Percentiles rank a stretch among this genome's conserved stretches.
Conservation (phyloP, 2,113 vertebrate genomes). For the Okapia johnstoni region DNA sequence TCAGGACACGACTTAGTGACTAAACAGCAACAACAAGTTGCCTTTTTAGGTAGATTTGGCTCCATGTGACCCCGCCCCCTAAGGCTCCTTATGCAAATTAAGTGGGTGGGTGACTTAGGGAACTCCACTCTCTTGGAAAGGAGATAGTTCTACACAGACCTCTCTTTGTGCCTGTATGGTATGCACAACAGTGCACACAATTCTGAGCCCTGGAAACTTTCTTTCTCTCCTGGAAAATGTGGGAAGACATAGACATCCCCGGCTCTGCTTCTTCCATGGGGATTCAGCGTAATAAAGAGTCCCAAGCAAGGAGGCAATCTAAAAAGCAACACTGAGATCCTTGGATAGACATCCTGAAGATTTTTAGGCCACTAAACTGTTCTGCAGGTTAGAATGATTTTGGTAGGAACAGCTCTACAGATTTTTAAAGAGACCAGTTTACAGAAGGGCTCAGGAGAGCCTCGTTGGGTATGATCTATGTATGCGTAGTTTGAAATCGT, state of each 20-base stretch:
- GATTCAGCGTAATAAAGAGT: background rate
- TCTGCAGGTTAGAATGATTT: background rate
- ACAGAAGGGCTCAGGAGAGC: background rate
- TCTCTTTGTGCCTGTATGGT: rapidly evolving
- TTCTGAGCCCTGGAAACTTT: too few species aligned
- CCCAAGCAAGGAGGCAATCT: background rate
- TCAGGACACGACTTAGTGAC: background rate
- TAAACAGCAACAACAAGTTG: background rate
- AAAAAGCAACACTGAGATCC: background rate
- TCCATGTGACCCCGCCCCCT: rapidly evolving
- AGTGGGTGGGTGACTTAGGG: background rate
- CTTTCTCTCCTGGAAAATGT: background rate
- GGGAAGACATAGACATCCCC: rapidly evolving
- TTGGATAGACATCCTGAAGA: background rate
- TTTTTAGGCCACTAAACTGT: background rate
- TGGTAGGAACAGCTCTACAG: background rate
- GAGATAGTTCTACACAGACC: background rate
- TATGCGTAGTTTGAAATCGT: background rate
- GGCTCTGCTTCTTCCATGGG: background rate
- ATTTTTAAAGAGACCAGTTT: background rate
- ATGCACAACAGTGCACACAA: rapidly evolving
- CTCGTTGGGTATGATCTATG: background rate
- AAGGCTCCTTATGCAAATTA: background rate
- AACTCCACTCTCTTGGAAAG: background rate
- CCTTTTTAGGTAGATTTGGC: background rate